Conservation (phyloP, 2,113 vertebrate genomes). For the Mesoclemmys tuberculata region DNA sequence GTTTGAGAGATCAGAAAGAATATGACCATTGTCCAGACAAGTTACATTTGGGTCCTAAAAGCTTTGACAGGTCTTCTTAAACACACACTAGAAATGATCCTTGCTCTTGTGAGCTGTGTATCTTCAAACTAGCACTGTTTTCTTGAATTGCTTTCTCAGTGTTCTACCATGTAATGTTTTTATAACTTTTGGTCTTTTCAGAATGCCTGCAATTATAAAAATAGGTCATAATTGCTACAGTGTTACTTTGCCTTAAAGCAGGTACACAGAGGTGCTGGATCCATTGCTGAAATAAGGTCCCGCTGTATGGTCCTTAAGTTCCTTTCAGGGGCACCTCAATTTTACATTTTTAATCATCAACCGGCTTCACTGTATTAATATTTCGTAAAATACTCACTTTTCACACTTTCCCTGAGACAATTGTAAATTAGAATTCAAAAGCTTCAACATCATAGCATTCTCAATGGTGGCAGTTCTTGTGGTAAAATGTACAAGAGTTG, state of each 20-base stretch:
- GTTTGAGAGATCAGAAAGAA: not conserved
- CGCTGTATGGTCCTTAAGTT: not conserved
- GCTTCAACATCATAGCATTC: fast-evolving
- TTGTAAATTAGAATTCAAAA: fast-evolving
- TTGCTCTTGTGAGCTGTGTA: not conserved
- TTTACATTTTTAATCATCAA: not conserved
- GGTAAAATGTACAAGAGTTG: not conserved
- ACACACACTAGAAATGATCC: not conserved
- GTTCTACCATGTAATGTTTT: not conserved
- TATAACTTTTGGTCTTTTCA: not conserved
- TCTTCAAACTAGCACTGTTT: not conserved
- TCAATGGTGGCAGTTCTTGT: fast-evolving
- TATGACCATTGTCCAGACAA: not conserved
- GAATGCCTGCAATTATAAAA: not conserved
- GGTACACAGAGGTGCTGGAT: fast-evolving
- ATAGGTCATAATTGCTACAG: not conserved
- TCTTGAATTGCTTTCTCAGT: not conserved
- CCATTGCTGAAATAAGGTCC: not conserved
- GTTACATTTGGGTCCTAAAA: fast-evolving
- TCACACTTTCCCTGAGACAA: fast-evolving
- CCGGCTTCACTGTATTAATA: not conserved
- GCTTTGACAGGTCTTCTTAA: not conserved
- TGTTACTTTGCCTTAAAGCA: not conserved
- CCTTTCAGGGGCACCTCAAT: not conserved
- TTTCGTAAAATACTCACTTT: not conserved